phyloP scores from a whole-genome alignment of 2,888 invertebrate genomes.

The Dryadula phaetusa region DNA sequence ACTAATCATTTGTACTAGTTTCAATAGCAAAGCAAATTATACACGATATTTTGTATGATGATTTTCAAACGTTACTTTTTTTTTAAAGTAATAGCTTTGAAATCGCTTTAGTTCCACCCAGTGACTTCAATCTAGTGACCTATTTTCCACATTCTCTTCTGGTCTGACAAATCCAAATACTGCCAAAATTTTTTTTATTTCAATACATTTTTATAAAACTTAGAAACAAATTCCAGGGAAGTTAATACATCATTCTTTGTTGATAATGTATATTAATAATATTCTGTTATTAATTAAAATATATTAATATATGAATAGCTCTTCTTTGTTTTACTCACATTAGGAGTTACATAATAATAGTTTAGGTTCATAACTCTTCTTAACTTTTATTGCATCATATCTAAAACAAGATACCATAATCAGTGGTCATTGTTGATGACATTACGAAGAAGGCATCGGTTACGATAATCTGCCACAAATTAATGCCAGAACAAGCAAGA shows the following conservation, averaged over 20 bases:
- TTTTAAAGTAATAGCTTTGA: slow-evolving; percentile 29
- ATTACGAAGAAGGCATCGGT: neutral
- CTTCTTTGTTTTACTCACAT: neutral
- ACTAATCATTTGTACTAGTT: neutral
- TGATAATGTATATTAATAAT: neutral
- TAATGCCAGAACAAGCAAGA: neutral
- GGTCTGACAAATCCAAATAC: slow-evolving; percentile 23
- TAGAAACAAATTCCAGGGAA: neutral
- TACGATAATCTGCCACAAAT: neutral
- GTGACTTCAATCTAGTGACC: slow-evolving; percentile 26
- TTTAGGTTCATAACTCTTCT: no score
- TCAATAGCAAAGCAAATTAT: neutral
- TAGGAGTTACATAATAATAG: no score
- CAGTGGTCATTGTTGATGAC: neutral
- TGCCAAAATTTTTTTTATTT: slow-evolving; percentile 26
- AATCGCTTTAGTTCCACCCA: slow-evolving; percentile 27
- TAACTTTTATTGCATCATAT: neutral
- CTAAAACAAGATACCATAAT: neutral
- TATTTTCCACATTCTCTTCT: slow-evolving; percentile 22
- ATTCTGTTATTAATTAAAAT: neutral
- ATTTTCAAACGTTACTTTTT: slow-evolving; percentile 13
- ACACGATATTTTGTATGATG: slow-evolving; percentile 7
- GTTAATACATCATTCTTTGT: neutral
- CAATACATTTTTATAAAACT: slow-evolving; percentile 7
- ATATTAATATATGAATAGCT: neutral